Evolutionary conservation across 2,888 invertebrate species (phyloP).

Genomic region (Blastobasis lacticolella): DNA sequence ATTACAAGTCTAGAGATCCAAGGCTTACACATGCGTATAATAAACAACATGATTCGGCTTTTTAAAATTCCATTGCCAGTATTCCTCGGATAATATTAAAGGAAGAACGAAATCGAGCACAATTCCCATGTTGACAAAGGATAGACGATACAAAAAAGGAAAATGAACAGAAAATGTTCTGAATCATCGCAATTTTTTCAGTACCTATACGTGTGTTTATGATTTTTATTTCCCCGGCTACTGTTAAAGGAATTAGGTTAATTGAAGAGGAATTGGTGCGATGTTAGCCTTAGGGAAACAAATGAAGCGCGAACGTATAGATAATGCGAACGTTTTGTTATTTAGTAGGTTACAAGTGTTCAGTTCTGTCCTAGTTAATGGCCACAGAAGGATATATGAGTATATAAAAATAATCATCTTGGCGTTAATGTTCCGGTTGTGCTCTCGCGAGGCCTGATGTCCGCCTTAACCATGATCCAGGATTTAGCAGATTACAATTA

Average conservation of each 20-base stretch:
- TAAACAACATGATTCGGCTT: slow-evolving; percentile 7
- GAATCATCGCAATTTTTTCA: background rate
- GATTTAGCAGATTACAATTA: too few relatives aligned
- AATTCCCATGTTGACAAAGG: slow-evolving; percentile 6
- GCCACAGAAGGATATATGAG: too few relatives aligned
- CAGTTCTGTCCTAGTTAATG: too few relatives aligned
- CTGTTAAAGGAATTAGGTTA: background rate
- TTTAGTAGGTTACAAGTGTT: too few relatives aligned
- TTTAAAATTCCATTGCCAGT: slow-evolving; percentile 13
- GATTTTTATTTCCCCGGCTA: background rate
- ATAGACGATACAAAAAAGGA: slow-evolving; percentile 2
- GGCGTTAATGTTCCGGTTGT: too few relatives aligned
- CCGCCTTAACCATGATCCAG: too few relatives aligned
- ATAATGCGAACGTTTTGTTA: too few relatives aligned
- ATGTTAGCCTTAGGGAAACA: background rate
- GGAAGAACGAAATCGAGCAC: background rate
- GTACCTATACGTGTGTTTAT: background rate
- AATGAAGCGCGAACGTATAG: too few relatives aligned
- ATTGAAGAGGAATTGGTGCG: background rate
- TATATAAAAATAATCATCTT: too few relatives aligned
- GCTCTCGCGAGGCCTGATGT: too few relatives aligned
- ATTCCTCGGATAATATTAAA: slow-evolving; percentile 12
- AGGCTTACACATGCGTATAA: background rate
- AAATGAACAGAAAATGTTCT: background rate
- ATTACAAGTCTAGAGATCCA: too few relatives aligned